Evolutionary conservation across 2,113 vertebrate genomes (phyloP), one percentile per base, ranked within the genome.

Genomic region (Neomonachus schauinslandi): DNA sequence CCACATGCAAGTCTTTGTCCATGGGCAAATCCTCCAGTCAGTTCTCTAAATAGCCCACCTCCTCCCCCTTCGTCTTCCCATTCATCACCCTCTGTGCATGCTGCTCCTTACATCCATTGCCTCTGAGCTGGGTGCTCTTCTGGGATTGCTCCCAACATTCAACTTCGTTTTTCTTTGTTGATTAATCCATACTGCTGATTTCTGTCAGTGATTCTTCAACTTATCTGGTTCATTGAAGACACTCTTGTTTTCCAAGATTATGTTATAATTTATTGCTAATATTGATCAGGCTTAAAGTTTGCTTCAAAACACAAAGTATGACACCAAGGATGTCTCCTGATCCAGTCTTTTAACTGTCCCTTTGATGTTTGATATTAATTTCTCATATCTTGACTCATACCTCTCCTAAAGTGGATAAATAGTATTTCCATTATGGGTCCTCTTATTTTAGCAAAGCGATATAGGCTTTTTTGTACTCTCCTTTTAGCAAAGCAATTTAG

Each of bases 341-440:
- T 21, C 15, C 69, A 21, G 39, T 82, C 7, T 71, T 86, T 87
- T 46, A 82, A 55, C 33, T 65, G 46, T 69, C 19, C 49, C 14
- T 87, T 71, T 57, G 36, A 91, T 22, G 76, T 93, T 91, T 93
- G 93, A 79, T 63, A 39, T 59, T 93, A 86, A 81, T 39, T n/a
- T 65, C 46, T 95, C 22, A 39, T 80, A 71, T 87, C 24, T 79
- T 93, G 69, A 79, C 83, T 91, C 69, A 88, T 59, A 57, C 19
- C 26, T 88, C 28, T 83, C 76, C 36, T 49, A 72, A 93, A 71
- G 19, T 79, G 11, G 19, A n/a, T 91, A 91, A 89, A 57, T 53
- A 39, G 4, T 49, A 39, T 79, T 71, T 72, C 28, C 16, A 46
- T 80, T n/a, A 87, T 26, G 7, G 51, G 15, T 74, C 8, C 5